Base-by-base conservation (phyloP, 2,888 invertebrate genomes). In the Cartodere bifasciata region DNA sequence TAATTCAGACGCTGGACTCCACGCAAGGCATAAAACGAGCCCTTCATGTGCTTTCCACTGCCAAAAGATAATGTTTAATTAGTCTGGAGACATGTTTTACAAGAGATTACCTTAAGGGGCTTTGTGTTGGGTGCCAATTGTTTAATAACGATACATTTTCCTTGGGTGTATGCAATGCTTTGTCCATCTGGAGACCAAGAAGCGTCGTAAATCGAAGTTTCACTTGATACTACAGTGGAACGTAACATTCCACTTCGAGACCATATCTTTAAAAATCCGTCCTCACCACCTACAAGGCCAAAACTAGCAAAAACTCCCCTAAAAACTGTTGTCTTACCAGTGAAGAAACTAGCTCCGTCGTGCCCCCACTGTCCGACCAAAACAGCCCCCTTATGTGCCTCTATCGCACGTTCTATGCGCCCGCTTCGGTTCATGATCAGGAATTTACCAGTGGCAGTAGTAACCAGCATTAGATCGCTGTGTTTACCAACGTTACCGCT, bases 11-110 rank as follows among this genome's bases (percentile, higher is more conserved):
- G 83, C 82, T 0, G 85, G 77, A 57, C 95, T 97, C 98, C 98
- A 99, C 44, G 90, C 84, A 1, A 90, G 70, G 42, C 88, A 83
- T 34, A 97, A 64, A 35, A 98, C 81, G 2, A 95, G 63, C 2
- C 87, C 90, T 45, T 97, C 95, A 50, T 99, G 98, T 3, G 90
- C 98, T 55, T 84, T 83, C 94, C 95, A 95, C 84, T 91, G 56
- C 25, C 66, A 64, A 36, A 21, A 30, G 23, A 25, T 32, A 13
- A 31, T 37, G 16, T 13, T 36, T 32, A 23, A 4, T 13, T 11
- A 7, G 11, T 40, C 2, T 37, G 5, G 4, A 32, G 5, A n/a
- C 4, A 25, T 10, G 3, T 1, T 21, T 7, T 17, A 7, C 20
- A 17, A 17, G 6, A 16, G 30, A 39, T 48, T 54, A 81, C 82